These are phyloP conservation scores for Lasioglossum baleicum DNA, from an alignment of 1,140 invertebrate species.

Conservation along the genomic window DNA sequence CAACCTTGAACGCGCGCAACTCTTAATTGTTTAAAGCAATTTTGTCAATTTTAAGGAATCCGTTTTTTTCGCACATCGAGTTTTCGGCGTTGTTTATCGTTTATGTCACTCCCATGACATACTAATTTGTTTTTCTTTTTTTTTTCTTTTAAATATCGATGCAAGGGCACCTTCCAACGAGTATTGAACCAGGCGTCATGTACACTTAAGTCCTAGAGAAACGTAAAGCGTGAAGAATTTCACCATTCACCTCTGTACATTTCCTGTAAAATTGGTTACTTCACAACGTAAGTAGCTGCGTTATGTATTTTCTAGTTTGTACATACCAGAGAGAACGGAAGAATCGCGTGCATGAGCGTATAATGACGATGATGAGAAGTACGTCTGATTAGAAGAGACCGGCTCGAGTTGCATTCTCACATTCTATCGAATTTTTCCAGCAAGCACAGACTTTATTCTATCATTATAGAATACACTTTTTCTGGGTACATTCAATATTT, in stretches of 20 bases:
- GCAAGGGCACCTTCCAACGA: constrained; percentile 39
- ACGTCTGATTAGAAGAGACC: not conserved
- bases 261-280: constrained; percentile 75
- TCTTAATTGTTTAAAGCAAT: not conserved
- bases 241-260: constrained; percentile 70
- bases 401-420: not conserved
- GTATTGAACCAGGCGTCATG: constrained; percentile 29
- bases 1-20: too few species aligned
- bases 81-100: constrained; percentile 16
- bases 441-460: not conserved
- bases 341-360: constrained; percentile 9
- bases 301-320: constrained; percentile 76
- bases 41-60: not conserved
- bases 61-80: not conserved
- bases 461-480: not conserved
- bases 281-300: constrained; percentile 68
- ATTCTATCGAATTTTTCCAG: not conserved
- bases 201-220: constrained; percentile 42
- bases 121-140: not conserved
- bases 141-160: not conserved
- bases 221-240: constrained; percentile 53
- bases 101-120: not conserved
- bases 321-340: constrained; percentile 60
- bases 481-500: too few species aligned
- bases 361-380: constrained; percentile 13